A percentile compares a stretch with the other conserved stretches of the same genome.
Conservation (phyloP, 1,140 invertebrate genomes). For the Odontomachus brunneus region DNA sequence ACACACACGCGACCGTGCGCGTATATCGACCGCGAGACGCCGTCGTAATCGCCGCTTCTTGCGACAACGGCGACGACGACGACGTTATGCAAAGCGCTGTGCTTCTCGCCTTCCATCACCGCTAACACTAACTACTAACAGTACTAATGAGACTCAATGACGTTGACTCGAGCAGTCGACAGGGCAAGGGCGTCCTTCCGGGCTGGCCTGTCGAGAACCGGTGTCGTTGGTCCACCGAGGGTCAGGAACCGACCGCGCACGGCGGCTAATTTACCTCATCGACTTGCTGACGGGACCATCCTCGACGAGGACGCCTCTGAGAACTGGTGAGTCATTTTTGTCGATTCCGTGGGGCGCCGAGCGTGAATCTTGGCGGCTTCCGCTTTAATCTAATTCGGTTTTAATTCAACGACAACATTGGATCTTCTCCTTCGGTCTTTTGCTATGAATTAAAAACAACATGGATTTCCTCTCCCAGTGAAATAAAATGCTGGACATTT, state of each 20-base stretch:
- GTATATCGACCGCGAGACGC: conserved; percentile 1
- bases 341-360: background rate
- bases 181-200: conserved; percentile 89
- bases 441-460: background rate
- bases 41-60: conserved; percentile 16
- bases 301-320: conserved; percentile 86
- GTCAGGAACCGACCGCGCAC: conserved; percentile 79
- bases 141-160: conserved; percentile 76
- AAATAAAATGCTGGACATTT: no score
- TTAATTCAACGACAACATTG: background rate
- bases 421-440: background rate
- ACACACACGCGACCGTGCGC: no score
- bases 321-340: conserved; percentile 84
- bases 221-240: conserved; percentile 82
- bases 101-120: background rate
- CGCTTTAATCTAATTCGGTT: background rate
- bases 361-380: background rate
- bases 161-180: conserved; percentile 86
- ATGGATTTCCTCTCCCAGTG: background rate
- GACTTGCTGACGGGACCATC: conserved; percentile 82
- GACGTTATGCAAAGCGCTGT: conserved; percentile 9
- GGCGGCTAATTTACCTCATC: conserved; percentile 80
- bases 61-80: background rate
- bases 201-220: conserved; percentile 82
- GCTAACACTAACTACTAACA: conserved; percentile 69